Evolutionary conservation across 1,140 invertebrate genomes (phyloP), one percentile per base, ranked within the genome.

Genomic region (Euglossa dilemma): DNA sequence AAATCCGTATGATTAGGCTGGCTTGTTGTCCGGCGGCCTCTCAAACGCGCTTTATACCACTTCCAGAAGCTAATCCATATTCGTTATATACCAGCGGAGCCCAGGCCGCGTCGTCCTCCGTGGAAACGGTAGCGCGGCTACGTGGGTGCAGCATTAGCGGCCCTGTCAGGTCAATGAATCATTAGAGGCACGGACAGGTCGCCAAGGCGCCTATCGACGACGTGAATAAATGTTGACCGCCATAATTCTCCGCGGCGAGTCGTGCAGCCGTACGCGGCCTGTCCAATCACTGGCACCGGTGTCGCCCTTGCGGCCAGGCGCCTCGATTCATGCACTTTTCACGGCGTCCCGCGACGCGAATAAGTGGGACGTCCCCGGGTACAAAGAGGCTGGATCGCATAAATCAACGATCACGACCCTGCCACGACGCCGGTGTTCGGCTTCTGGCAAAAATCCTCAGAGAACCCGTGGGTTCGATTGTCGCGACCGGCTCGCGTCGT

Each of bases 151-250:
- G 87, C 88, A 84, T 84, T 89, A 86, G 85, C 75, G 79, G 74
- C 20, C 59, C 80, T 86, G 86, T 84, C 86, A 85, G 88, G 85
- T 90, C 90, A 90, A 90, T 90, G 90, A 90, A 90, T 90, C 90
- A 90, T 90, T 90, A 90, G 82, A 84, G 73, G 72, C 80, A 89
- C 80, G 78, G 85, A 86, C 80, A 89, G 82, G 85, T 90, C 84
- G 80, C 79, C 77, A 66, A 86, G 84, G 88, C 86, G 87, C 89
- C 87, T 84, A 91, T 90, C 89, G 89, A 87, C 79, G 83, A 86
- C 87, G 88, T 84, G 87, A 89, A 91, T 90, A 90, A 90, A 91
- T 85, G 80, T 66, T 47, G 76, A 81, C 88, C 86, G 87, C 84
- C 86, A 91, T 90, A 91, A 91, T 91, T 90, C 89, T 89, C 82